Evolutionary conservation across 2,113 vertebrate species (phyloP).

Genomic region (Orycteropus afer): DNA sequence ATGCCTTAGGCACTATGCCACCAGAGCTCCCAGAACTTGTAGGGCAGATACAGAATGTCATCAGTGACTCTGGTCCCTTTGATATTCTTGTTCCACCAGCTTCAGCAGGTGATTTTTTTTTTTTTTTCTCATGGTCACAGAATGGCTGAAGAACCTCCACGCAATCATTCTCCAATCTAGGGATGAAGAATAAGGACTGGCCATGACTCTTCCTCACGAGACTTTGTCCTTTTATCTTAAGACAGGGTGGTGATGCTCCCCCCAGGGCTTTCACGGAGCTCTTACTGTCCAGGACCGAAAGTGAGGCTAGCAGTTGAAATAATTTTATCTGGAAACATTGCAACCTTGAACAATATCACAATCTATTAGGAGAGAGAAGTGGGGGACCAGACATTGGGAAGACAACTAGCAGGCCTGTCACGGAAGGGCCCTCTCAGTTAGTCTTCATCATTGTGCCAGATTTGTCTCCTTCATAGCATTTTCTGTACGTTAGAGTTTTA

Average conservation of each 20-base stretch:
- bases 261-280: background rate
- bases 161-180: background rate
- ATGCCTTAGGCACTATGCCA: too few species aligned
- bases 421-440: background rate
- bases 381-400: background rate
- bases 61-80: background rate
- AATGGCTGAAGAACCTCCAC: background rate
- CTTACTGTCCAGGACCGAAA: background rate
- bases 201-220: background rate
- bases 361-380: background rate
- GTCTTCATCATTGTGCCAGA: background rate
- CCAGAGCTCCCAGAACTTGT: background rate
- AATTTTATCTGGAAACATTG: background rate
- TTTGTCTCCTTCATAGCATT: background rate
- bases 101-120: background rate
- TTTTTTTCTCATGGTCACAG: background rate
- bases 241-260: background rate
- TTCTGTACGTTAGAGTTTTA: background rate
- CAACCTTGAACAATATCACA: background rate
- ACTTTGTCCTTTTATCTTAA: background rate
- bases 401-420: background rate
- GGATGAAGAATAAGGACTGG: background rate
- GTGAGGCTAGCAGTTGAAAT: background rate
- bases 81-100: background rate
- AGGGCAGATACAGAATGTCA: background rate